phyloP scores from a whole-genome alignment of 2,113 vertebrate species.

The Bothrops jararaca region DNA sequence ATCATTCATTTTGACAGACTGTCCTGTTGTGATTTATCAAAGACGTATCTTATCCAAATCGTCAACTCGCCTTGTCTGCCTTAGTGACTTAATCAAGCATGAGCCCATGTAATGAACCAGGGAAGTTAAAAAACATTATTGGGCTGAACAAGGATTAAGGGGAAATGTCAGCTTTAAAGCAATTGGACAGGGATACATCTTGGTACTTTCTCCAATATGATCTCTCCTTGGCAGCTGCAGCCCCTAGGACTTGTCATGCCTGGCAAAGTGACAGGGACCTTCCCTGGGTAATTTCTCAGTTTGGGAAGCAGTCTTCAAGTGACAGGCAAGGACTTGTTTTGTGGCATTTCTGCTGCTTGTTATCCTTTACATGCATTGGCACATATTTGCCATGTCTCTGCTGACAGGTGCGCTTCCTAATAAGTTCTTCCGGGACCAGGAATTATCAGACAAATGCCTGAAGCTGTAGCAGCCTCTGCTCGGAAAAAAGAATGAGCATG shows the following conservation, averaged over 20 bases:
- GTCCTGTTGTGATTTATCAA: slow-evolving; percentile 43
- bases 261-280: slow-evolving; percentile 30
- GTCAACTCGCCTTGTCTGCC: slow-evolving; percentile 40
- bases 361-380: slow-evolving; percentile 50
- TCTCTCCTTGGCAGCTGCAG: rapidly evolving
- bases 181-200: slow-evolving; percentile 27
- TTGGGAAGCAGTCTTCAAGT: slow-evolving; percentile 49
- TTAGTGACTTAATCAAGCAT: slow-evolving; percentile 40
- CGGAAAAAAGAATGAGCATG: slow-evolving; percentile 30
- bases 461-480: slow-evolving; percentile 69
- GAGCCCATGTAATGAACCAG: slow-evolving; percentile 17
- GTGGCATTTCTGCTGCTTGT: slow-evolving; percentile 43
- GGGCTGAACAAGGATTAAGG: slow-evolving; percentile 33
- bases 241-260: slow-evolving; percentile 33
- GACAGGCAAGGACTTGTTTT: slow-evolving; percentile 58
- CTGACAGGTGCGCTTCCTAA: slow-evolving; percentile 67
- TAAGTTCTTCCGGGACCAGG: slow-evolving; percentile 63
- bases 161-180: slow-evolving; percentile 28
- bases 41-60: slow-evolving; percentile 27
- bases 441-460: slow-evolving; percentile 61
- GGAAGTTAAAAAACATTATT: not conserved
- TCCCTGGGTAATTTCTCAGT: slow-evolving; percentile 32
- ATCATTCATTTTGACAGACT: slow-evolving; percentile 31
- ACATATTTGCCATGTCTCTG: slow-evolving; percentile 54
- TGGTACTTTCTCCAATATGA: not conserved